Percentiles rank a stretch among this genome's conserved stretches.
phyloP scores from a whole-genome alignment of 2,888 invertebrate genomes.

The Zele albiditarsus region DNA sequence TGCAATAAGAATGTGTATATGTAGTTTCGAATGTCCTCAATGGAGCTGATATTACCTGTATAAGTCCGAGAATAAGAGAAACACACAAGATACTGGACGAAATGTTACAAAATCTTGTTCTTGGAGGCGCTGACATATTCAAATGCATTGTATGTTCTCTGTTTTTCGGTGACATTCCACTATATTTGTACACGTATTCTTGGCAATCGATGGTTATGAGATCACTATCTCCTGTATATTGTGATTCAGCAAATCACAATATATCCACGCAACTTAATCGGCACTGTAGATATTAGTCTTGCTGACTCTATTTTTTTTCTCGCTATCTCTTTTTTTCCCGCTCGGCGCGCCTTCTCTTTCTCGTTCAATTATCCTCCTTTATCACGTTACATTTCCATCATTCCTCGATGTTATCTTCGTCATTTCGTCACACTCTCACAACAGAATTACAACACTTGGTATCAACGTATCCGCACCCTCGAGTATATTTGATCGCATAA shows the following conservation, averaged over 20 bases:
- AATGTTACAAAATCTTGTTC: conserved; percentile 48
- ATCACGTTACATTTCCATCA: conserved; percentile 54
- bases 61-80: conserved; percentile 46
- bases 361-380: conserved; percentile 3
- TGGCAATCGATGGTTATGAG: no score
- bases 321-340: no score
- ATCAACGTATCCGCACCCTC: not conserved
- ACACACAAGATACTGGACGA: conserved; percentile 48
- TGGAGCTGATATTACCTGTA: conserved; percentile 44
- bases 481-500: not conserved
- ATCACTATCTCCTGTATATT: no score
- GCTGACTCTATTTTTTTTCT: no score
- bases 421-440: conserved; percentile 43
- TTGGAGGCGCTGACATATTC: conserved; percentile 52
- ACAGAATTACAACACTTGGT: not conserved
- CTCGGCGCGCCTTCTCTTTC: no score
- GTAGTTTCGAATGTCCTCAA: not conserved
- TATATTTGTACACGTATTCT: no score
- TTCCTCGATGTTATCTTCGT: conserved; percentile 47
- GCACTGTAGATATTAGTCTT: no score
- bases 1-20: not conserved
- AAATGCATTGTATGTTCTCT: conserved; percentile 9
- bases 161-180: not conserved
- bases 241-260: no score
- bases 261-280: no score